phyloP scores from a whole-genome alignment of 2,113 vertebrate species.

The Podarcis muralis region DNA sequence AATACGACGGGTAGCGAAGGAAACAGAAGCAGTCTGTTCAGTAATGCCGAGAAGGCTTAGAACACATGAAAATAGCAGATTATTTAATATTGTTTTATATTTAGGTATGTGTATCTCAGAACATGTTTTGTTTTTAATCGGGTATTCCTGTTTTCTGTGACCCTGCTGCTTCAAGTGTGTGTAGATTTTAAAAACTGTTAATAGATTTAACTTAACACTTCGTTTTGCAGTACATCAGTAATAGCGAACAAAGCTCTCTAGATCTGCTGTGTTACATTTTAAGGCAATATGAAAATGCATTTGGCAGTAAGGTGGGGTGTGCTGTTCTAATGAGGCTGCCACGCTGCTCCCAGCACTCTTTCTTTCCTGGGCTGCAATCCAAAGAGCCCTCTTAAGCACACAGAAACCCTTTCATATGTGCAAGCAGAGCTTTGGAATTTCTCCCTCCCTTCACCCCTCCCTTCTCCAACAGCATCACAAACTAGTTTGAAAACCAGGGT shows the following conservation, averaged over 20 bases:
- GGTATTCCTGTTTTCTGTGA: not conserved
- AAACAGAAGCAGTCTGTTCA: not conserved
- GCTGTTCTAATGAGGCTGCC: no score
- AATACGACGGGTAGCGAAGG: not conserved
- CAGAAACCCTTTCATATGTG: not conserved
- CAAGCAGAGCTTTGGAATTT: not conserved
- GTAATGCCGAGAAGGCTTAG: not conserved
- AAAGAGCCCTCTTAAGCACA: not conserved
- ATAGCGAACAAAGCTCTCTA: no score
- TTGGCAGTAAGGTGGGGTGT: no score
- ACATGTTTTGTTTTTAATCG: no score
- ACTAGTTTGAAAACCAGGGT: not conserved
- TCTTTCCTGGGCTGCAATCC: not conserved
- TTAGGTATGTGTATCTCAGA: no score
- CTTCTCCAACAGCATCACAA: not conserved
- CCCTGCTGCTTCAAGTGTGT: not conserved
- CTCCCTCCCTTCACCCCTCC: no score
- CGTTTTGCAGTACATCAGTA: not conserved
- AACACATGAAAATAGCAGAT: not conserved
- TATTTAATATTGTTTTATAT: not conserved
- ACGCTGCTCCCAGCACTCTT: no score
- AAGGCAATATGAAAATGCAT: no score
- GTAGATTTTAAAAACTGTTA: slow-evolving; percentile 1
- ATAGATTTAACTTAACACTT: not conserved
- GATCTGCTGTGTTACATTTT: no score